A percentile compares a stretch with the other conserved stretches of the same genome.
phyloP scores from a whole-genome alignment of 2,113 vertebrate species.

The Electrona antarctica region DNA sequence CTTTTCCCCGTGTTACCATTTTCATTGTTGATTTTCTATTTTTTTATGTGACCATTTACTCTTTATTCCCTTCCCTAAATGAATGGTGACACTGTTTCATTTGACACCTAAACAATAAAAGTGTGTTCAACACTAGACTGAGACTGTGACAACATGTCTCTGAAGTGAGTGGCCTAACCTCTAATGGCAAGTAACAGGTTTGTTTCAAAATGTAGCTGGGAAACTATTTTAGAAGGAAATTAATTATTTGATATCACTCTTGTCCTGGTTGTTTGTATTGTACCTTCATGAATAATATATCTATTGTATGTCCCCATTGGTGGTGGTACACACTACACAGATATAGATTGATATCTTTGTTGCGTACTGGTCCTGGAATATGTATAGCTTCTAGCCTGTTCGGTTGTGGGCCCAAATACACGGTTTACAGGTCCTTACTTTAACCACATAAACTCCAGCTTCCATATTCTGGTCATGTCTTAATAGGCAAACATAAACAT shows the following conservation, averaged over 20 bases:
- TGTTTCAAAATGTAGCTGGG: background rate
- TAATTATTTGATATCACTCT: conserved; percentile 15
- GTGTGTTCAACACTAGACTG: conserved; percentile 72
- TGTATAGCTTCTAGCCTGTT: background rate
- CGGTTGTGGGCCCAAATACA: background rate
- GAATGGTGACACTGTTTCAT: conserved; percentile 80
- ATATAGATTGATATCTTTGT: conserved; percentile 5
- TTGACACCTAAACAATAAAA: conserved; percentile 81
- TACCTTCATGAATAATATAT: background rate
- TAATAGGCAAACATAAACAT: no score
- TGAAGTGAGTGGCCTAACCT: conserved; percentile 12
- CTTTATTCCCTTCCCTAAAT: conserved; percentile 61
- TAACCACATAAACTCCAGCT: background rate
- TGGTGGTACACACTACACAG: conserved; percentile 4
- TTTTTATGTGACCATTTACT: conserved; percentile 81
- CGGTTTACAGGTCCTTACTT: background rate
- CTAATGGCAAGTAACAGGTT: background rate
- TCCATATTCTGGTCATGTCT: background rate
- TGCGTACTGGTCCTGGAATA: background rate
- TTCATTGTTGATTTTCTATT: conserved; percentile 82
- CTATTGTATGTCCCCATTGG: background rate
- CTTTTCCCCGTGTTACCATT: conserved; percentile 63
- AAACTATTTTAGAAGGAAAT: background rate
- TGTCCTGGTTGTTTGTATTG: no score
- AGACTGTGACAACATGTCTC: conserved; percentile 24